These are phyloP conservation scores for Drosophila dives DNA, from an alignment of 2,888 invertebrate species.

Conservation along the genomic window DNA sequence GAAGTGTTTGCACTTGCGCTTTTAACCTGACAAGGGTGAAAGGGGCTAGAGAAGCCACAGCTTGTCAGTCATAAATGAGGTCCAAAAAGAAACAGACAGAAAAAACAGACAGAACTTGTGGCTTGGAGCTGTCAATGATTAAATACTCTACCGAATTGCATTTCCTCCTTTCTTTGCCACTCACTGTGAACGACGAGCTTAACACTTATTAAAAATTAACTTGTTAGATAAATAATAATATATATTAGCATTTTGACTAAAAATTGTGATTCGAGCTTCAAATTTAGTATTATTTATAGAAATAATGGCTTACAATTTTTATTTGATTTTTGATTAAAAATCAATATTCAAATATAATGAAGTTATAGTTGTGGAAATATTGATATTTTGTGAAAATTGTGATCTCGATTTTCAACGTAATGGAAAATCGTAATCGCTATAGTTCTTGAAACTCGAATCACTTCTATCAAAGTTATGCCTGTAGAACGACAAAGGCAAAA, in stretches of 20 bases:
- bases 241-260: too few species aligned
- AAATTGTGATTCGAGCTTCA: too few species aligned
- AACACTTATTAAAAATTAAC: neutral
- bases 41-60: slow-evolving; percentile 5
- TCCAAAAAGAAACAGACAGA: slow-evolving; percentile 27
- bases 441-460: neutral
- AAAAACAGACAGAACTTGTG: neutral
- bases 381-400: too few species aligned
- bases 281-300: too few species aligned
- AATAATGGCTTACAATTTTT: too few species aligned
- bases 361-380: neutral
- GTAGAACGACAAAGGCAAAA: neutral
- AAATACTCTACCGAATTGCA: neutral
- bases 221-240: too few species aligned
- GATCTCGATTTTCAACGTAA: too few species aligned
- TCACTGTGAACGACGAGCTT: neutral
- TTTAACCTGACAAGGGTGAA: slow-evolving; percentile 25
- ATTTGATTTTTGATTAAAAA: too few species aligned
- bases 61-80: slow-evolving; percentile 67
- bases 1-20: slow-evolving; percentile 66
- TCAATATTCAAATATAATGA: neutral
- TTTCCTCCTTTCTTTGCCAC: neutral
- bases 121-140: neutral
- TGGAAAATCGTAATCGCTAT: neutral
- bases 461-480: neutral